A percentile compares a stretch with the other conserved stretches of the same genome.
Evolutionary conservation across 2,113 vertebrate species (phyloP).

Genomic region (Dasyprocta punctata): DNA sequence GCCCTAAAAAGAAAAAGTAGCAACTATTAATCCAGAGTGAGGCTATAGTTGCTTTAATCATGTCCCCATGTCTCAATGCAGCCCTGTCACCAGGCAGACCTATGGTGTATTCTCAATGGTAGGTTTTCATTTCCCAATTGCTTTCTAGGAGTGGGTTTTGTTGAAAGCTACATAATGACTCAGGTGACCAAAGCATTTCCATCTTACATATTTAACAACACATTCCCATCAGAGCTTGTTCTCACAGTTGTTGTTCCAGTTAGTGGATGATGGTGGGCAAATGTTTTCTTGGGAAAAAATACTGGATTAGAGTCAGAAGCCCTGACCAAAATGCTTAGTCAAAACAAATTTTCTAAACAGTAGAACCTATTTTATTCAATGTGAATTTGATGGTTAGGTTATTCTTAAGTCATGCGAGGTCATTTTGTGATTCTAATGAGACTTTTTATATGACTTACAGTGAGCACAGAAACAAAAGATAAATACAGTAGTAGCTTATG

Average conservation of each 20-base stretch:
- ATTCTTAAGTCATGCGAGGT: background rate
- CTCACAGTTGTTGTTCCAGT: background rate
- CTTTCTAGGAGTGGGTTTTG: background rate
- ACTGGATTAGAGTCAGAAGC: background rate
- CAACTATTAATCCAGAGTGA: background rate
- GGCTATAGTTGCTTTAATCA: background rate
- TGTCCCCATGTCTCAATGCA: background rate
- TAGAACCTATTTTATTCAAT: background rate
- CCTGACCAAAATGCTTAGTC: background rate
- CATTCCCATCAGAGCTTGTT: background rate
- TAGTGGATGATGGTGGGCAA: background rate
- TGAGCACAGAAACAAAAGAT: background rate
- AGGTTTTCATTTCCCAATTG: background rate
- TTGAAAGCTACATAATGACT: background rate
- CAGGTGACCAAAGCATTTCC: background rate
- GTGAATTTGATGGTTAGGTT: background rate
- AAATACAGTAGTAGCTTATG: background rate
- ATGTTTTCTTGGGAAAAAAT: background rate
- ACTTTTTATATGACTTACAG: background rate
- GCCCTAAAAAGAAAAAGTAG: background rate
- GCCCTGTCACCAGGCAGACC: background rate
- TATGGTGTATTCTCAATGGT: background rate
- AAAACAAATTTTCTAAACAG: background rate
- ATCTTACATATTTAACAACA: background rate
- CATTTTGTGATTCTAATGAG: background rate